Evolutionary conservation across 1,140 invertebrate genomes (phyloP), one percentile per base, ranked within the genome.

Genomic region (Heliconius congener): DNA sequence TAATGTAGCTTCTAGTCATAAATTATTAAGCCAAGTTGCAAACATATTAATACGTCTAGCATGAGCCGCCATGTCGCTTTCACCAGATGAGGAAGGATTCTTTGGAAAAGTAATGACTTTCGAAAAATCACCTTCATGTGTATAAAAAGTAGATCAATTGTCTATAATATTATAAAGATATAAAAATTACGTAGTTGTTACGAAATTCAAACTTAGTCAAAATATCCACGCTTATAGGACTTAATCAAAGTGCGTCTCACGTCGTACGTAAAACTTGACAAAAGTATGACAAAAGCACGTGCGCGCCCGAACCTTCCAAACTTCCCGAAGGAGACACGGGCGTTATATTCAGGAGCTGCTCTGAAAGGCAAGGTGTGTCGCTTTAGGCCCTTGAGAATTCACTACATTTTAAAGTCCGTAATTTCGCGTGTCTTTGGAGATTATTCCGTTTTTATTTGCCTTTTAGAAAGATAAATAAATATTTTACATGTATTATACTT

Each of bases 231-330:
- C 83, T 87, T 88, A 87, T 81, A 84, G 83, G 91, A 91, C 85
- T 86, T 84, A 87, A 91, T 91, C 87, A 85, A 88, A 87, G 88
- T 93, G 87, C 89, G 83, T 78, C 84, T 87, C 92, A 91, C 90
- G 91, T 93, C 82, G 88, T 89, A 89, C 85, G 87, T 91, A 89
- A 91, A 92, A 92, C 86, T 94, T 86, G 77, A 87, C 81, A 82
- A 90, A 93, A 93, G 92, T 93, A 88, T 92, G 91, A 93, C 92
- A 91, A 92, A 91, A 94, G 90, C 90, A 91, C 90, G 91, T 88
- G 88, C 88, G 85, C 85, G 81, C 86, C 86, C 84, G 83, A 91
- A 89, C 88, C 88, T 90, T 86, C 82, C 78, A 86, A 94, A 93
- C 89, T 93, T 93, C 90, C 91, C 91, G 85, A 86, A 93, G 91